phyloP scores from a whole-genome alignment of 2,888 invertebrate genomes.

The Polyploca ridens region DNA sequence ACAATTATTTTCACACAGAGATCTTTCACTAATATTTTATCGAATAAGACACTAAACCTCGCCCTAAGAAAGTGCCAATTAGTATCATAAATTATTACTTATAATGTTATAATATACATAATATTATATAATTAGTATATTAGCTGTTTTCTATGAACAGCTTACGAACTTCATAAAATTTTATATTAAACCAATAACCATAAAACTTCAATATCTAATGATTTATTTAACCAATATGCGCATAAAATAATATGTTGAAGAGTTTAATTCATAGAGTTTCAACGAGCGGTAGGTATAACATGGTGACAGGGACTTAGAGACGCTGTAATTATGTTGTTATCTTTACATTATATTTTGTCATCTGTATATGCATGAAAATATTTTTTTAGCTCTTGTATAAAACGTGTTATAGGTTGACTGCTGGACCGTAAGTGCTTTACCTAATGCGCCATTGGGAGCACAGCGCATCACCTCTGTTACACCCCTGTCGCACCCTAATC shows the following conservation, averaged over 20 bases:
- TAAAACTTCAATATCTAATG: constrained; percentile 52
- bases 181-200: constrained; percentile 45
- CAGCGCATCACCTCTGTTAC: too few relatives aligned
- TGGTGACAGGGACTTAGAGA: constrained; percentile 21
- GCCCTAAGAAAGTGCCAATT: neutral
- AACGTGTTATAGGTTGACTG: too few relatives aligned
- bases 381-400: too few relatives aligned
- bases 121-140: neutral
- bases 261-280: constrained; percentile 24
- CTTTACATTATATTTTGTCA: constrained; percentile 24
- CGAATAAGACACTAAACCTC: neutral
- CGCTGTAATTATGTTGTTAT: constrained; percentile 36
- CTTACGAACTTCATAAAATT: constrained; percentile 23
- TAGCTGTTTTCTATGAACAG: neutral
- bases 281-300: constrained; percentile 21
- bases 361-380: too few relatives aligned
- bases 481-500: too few relatives aligned
- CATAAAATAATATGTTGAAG: constrained; percentile 52
- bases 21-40: too few relatives aligned
- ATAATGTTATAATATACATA: too few relatives aligned
- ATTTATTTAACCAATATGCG: constrained; percentile 50
- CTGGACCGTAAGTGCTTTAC: too few relatives aligned
- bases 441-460: too few relatives aligned
- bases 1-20: neutral
- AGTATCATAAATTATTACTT: neutral